Evolutionary conservation across 2,888 invertebrate species (phyloP).

Genomic region (Cyclophora punctaria): DNA sequence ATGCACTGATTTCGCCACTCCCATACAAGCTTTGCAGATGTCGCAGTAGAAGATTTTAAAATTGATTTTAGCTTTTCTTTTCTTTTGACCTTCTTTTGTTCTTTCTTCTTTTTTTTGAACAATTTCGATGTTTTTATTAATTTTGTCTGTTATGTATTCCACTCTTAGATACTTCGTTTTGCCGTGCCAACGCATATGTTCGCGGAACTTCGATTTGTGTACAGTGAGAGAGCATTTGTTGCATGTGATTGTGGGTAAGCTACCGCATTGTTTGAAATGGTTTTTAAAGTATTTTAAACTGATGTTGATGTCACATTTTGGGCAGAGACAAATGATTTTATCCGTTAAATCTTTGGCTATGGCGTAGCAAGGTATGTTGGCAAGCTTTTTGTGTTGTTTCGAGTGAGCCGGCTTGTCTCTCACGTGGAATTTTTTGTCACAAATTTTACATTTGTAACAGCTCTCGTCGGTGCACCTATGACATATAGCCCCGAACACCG

Average conservation of each 20-base stretch:
- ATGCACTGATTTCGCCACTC: too few relatives aligned
- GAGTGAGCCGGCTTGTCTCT: constrained; percentile 25
- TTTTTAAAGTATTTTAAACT: constrained; percentile 25
- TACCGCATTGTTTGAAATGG: constrained; percentile 22
- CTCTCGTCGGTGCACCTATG: too few relatives aligned
- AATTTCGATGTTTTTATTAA: too few relatives aligned
- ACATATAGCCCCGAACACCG: background rate
- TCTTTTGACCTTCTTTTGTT: too few relatives aligned
- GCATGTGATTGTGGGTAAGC: constrained; percentile 16
- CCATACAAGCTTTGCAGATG: too few relatives aligned
- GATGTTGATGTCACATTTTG: constrained; percentile 29
- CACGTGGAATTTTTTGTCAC: constrained; percentile 24
- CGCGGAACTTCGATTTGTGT: too few relatives aligned
- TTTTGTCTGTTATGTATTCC: too few relatives aligned
- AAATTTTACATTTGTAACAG: constrained; percentile 20
- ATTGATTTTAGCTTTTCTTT: too few relatives aligned
- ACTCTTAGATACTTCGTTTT: too few relatives aligned
- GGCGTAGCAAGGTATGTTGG: constrained; percentile 29
- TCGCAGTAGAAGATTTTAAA: too few relatives aligned
- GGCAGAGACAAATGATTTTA: constrained; percentile 30
- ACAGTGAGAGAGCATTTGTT: constrained; percentile 6
- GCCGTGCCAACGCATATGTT: too few relatives aligned
- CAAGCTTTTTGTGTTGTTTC: constrained; percentile 30
- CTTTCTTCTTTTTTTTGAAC: too few relatives aligned
- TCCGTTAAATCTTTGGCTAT: constrained; percentile 19